phyloP scores from a whole-genome alignment of 2,888 invertebrate genomes.

The Orgyia antiqua region DNA sequence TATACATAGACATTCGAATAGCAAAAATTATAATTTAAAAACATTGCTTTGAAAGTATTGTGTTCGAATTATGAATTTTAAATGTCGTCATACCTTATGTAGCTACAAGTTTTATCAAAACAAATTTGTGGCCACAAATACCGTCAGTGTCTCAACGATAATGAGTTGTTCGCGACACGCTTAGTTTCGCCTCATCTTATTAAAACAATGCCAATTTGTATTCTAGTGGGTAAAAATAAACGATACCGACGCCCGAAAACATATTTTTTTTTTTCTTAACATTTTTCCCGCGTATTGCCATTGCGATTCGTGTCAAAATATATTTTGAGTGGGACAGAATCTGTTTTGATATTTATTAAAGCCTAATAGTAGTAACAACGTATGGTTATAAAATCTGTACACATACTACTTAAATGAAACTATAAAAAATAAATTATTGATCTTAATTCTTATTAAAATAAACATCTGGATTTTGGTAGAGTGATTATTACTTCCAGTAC shows the following conservation, averaged over 20 bases:
- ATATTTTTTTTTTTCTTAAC: conserved; percentile 22
- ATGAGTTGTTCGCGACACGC: conserved; percentile 32
- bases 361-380: neutral
- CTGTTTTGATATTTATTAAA: conserved; percentile 5
- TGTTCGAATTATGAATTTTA: conserved; percentile 7
- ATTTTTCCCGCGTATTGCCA: conserved; percentile 17
- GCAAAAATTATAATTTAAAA: too few relatives aligned
- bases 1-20: too few relatives aligned
- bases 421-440: too few relatives aligned
- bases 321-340: conserved; percentile 12
- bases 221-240: conserved; percentile 33
- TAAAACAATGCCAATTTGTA: conserved; percentile 34
- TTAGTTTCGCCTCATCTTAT: conserved; percentile 31
- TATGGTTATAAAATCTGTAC: neutral
- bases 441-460: too few relatives aligned
- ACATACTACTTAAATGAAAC: too few relatives aligned
- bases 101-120: conserved; percentile 25
- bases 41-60: too few relatives aligned
- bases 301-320: conserved; percentile 16
- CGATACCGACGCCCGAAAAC: conserved; percentile 26
- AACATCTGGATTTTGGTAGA: too few relatives aligned
- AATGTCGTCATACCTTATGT: conserved; percentile 13
- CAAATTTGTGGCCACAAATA: conserved; percentile 29
- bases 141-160: conserved; percentile 21
- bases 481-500: too few relatives aligned